Evolutionary conservation across 2,113 vertebrate species (phyloP), one percentile per base, ranked within the genome.

Genomic region (Alouatta palliata): DNA sequence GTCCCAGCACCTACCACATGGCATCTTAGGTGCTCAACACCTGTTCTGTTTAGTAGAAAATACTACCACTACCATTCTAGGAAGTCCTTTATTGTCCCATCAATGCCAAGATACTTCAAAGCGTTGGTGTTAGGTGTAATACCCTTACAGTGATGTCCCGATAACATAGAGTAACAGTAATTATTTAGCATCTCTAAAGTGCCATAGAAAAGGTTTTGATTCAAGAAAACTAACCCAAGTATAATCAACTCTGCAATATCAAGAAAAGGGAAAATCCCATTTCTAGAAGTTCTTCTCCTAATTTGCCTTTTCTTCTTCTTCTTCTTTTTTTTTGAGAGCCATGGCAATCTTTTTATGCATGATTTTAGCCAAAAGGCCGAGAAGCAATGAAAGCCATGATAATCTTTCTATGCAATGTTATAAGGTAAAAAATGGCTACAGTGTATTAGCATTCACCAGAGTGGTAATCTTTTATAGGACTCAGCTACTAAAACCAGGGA

Each of bases 211-310:
- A 94, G 73, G 16, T 43, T 89, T 94, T 19, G 61, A 58, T 82
- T 90, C 73, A 70, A 76, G 79, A 94, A 80, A 35, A 73, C 27
- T 17, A 79, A 90, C 37, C 30, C 27, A 95, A 82, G 35, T 23
- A 32, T 43, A 95, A 54, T 84, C 52, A 76, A 75, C 37, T 94
- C 35, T 83, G 77, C 16, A 73, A 58, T 56, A 92, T 68, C 66
- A 94, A 93, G 82, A 32, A 52, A 71, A 79, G 66, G 88, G 45
- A 58, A 93, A 76, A 21, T 68, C 27, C 52, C 64, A 94, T 64
- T 40, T 12, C 89, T 94, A 87, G n/a, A 95, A 91, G 12, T 49
- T 61, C 37, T 96, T 96, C 80, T 54, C n/a, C 47, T 91, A 58
- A 96, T 37, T 80, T 61, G 49, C 3, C 43, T 58, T 92, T 56